phyloP scores from a whole-genome alignment of 2,888 invertebrate genomes.

The Sesamia inferens region DNA sequence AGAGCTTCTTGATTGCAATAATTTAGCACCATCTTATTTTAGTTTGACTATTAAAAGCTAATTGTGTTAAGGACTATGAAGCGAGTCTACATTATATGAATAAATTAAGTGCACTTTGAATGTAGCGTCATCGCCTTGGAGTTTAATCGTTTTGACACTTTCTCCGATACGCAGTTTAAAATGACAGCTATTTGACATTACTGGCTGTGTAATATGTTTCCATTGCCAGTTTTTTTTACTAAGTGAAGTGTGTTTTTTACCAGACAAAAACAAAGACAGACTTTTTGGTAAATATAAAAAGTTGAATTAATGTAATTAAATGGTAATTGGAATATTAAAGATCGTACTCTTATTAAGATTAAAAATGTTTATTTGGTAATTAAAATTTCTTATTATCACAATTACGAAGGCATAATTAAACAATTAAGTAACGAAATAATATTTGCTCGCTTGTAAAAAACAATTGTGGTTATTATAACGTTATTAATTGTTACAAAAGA shows the following conservation, averaged over 20 bases:
- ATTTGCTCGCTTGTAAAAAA: conserved; percentile 51
- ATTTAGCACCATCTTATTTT: conserved; percentile 83
- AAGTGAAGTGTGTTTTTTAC: not conserved
- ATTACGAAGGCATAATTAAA: conserved; percentile 51
- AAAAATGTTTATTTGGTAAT: conserved; percentile 61
- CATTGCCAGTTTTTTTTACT: not conserved
- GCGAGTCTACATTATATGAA: conserved; percentile 58
- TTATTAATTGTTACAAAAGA: conserved; percentile 52
- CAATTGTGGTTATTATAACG: conserved; percentile 45
- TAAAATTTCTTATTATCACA: conserved; percentile 54
- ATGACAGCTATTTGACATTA: conserved; percentile 27
- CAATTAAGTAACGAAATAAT: conserved; percentile 56
- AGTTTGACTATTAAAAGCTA: conserved; percentile 80
- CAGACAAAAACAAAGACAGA: not conserved
- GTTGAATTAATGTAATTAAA: not conserved
- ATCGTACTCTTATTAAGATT: conserved; percentile 37
- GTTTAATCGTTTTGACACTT: conserved; percentile 33
- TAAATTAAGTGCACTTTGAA: conserved; percentile 50
- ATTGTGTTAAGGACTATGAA: conserved; percentile 82
- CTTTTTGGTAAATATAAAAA: not conserved
- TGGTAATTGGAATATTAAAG: conserved; percentile 11
- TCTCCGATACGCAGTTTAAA: conserved; percentile 8
- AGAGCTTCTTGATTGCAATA: conserved; percentile 79
- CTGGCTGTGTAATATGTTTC: conserved; percentile 2
- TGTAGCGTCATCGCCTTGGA: conserved; percentile 30